Evolutionary conservation across 2,113 vertebrate species (phyloP), one percentile per base, ranked within the genome.

Genomic region (Miniopterus natalensis): DNA sequence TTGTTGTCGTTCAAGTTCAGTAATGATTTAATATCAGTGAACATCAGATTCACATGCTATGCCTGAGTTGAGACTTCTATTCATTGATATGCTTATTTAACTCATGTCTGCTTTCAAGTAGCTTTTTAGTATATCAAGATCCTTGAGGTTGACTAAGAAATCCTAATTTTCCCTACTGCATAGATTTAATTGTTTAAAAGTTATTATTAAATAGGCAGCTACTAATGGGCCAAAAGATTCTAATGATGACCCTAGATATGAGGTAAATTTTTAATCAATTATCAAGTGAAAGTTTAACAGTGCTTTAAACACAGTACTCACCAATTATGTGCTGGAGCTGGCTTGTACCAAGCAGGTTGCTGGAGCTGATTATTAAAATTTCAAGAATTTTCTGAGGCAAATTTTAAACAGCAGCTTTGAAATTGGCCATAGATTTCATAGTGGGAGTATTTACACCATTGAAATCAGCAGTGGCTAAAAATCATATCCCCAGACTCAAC

Each of bases 371-470:
- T 71, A 12, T 8, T 63, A 83, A 81, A 89, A 57, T 73, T 84
- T 92, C 59, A 90, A 73, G 25, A 63, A 6, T 79, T 84, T 95
- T 94, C 47, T 8, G 20, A 91, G 40, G 42, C 45, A 49, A 12
- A 59, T 93, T 42, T 81, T 95, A 71, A 88, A 65, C 15, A 84
- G 36, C 63, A 17, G 47, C 47, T 92, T 78, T 57, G 25, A 94
- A 75, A 75, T 61, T 87, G 10, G 13, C 27, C 12, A 5, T 63
- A 13, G 27, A n/a, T 90, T 88, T 84, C 42, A 49, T 61, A 21
- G 5, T 70, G 31, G 57, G 68, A 47, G 7, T 84, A 40, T 96
- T 90, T 79, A 68, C 13, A 74, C n/a, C 51, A 15, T 36, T 14
- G 42, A 65, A 27, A 47, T 66, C 5, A 40, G 55, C 18, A 70